Evolutionary conservation across 2,888 invertebrate species (phyloP).

Genomic region (Nephrotoma guestfalica): DNA sequence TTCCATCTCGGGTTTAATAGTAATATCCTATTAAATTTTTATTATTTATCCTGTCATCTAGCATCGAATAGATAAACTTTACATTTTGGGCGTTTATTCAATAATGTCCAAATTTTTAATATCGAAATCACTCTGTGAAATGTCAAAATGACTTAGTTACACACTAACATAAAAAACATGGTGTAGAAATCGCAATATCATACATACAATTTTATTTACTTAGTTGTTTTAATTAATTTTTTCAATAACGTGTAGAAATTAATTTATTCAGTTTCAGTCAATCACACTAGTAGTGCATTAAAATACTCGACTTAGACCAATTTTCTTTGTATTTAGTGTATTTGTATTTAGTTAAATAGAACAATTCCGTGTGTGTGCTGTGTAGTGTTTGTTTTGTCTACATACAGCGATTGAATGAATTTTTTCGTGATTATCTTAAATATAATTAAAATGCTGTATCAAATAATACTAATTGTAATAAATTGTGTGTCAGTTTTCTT

Average conservation of each 20-base stretch:
- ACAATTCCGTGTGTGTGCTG: background rate
- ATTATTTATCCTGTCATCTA: background rate
- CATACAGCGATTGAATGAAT: background rate
- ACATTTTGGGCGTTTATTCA: background rate
- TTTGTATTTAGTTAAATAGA: background rate
- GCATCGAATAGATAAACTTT: background rate
- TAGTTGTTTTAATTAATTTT: background rate
- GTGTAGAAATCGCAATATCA: background rate
- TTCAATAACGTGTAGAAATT: background rate
- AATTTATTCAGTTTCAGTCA: background rate
- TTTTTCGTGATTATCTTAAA: background rate
- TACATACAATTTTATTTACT: background rate
- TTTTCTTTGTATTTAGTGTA: background rate
- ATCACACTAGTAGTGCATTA: background rate
- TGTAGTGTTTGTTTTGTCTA: background rate
- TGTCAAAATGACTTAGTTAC: background rate
- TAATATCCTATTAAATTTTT: too few species aligned
- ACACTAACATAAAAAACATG: background rate
- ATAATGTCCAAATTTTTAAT: background rate
- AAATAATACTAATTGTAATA: constrained; percentile 26
- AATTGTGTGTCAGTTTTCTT: constrained; percentile 26
- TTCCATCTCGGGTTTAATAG: too few species aligned
- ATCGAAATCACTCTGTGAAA: background rate
- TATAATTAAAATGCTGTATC: constrained; percentile 26
- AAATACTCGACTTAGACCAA: background rate